Conservation (phyloP, 2,888 invertebrate species). For the Aplocera efformata region DNA sequence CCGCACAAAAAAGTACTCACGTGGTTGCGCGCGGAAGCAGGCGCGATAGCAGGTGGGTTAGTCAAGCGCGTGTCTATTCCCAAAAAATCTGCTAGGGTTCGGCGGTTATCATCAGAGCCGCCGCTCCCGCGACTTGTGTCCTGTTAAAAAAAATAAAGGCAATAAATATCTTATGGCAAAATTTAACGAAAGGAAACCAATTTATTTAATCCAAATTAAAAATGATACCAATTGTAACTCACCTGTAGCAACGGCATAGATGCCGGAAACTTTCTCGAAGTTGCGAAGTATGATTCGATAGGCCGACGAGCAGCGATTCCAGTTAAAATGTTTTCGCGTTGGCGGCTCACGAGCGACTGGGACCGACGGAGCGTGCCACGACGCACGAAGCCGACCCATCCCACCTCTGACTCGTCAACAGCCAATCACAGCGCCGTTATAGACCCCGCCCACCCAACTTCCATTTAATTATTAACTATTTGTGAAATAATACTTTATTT, state of each 20-base stretch:
- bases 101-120: conserved; percentile 54
- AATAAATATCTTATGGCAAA: too few relatives aligned
- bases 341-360: conserved; percentile 60
- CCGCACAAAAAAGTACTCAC: conserved; percentile 43
- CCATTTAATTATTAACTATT: not conserved
- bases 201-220: not conserved
- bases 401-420: conserved; percentile 40
- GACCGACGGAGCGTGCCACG: conserved; percentile 37
- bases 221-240: conserved; percentile 26
- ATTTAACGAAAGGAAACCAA: too few relatives aligned
- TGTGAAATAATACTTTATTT: not conserved
- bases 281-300: conserved; percentile 35
- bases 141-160: conserved; percentile 34
- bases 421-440: conserved; percentile 31
- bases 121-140: conserved; percentile 55
- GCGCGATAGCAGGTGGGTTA: conserved; percentile 39
- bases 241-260: conserved; percentile 69
- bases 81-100: conserved; percentile 55
- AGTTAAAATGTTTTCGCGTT: conserved; percentile 42
- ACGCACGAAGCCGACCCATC: conserved; percentile 52
- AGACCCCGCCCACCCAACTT: conserved; percentile 38
- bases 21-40: conserved; percentile 37
- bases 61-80: conserved; percentile 42
- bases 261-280: conserved; percentile 52
- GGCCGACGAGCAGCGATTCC: conserved; percentile 41